Conservation (phyloP, 2,113 vertebrate genomes). For the Anoplopoma fimbria region DNA sequence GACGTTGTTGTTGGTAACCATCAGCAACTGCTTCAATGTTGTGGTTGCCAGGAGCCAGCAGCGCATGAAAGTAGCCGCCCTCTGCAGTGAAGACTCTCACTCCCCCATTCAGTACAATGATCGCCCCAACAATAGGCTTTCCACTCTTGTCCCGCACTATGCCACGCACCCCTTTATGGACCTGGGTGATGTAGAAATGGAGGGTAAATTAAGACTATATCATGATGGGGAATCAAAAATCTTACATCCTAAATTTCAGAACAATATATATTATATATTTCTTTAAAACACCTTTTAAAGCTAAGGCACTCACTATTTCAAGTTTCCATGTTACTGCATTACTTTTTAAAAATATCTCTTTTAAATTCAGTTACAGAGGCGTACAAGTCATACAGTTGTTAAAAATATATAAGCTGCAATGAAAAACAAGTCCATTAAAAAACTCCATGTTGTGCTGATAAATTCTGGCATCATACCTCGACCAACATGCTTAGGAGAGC, state of each 20-base stretch:
- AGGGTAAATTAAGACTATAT: not conserved
- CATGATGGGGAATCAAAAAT: not conserved
- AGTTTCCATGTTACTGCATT: not conserved
- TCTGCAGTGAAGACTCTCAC: constrained; percentile 87
- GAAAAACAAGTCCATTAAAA: not conserved
- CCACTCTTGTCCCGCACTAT: constrained; percentile 92
- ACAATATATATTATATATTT: not conserved
- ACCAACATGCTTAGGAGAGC: constrained; percentile 96
- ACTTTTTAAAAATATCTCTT: not conserved
- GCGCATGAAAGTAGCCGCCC: constrained; percentile 92
- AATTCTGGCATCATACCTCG: constrained; percentile 85
- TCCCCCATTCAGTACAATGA: constrained; percentile 90
- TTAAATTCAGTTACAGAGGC: not conserved
- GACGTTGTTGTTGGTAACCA: constrained; percentile 92
- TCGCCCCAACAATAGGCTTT: constrained; percentile 90
- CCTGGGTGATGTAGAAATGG: constrained; percentile 78
- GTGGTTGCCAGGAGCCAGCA: constrained; percentile 92
- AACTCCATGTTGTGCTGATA: not conserved
- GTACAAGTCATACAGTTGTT: not conserved
- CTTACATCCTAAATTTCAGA: not conserved
- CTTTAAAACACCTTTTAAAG: not conserved
- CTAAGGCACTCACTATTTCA: not conserved
- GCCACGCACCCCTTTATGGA: constrained; percentile 95
- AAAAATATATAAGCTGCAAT: not conserved
- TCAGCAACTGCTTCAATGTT: constrained; percentile 91